Evolutionary conservation across 2,113 vertebrate genomes (phyloP).

Genomic region (Myrmophylax atrothorax): DNA sequence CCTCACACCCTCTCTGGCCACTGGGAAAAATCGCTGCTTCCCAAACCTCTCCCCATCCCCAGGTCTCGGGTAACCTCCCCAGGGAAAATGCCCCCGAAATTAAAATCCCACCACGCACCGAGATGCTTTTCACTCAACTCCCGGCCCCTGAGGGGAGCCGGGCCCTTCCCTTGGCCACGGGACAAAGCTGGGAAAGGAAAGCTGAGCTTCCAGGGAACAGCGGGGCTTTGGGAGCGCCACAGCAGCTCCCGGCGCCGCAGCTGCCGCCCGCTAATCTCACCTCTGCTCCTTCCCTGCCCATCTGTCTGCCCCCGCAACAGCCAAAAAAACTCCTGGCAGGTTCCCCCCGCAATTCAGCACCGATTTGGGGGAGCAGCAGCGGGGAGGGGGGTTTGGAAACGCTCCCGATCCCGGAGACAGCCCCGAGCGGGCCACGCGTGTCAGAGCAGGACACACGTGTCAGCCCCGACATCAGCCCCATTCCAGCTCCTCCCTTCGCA

Average conservation of each 20-base stretch:
- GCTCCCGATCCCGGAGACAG: background rate
- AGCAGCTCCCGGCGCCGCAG: background rate
- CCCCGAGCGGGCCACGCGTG: accelerated
- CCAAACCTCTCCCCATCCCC: background rate
- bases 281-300: background rate
- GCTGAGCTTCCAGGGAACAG: background rate
- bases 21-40: background rate
- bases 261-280: background rate
- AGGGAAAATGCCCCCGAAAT: background rate
- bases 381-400: accelerated
- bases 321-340: accelerated
- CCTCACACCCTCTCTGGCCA: accelerated
- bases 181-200: background rate
- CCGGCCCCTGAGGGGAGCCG: background rate
- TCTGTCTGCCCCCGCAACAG: background rate
- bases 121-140: background rate
- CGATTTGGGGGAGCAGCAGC: background rate
- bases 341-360: accelerated
- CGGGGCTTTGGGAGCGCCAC: background rate
- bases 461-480: accelerated
- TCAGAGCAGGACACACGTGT: background rate
- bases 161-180: background rate
- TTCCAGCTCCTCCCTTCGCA: background rate
- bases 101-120: accelerated
- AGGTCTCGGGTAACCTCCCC: background rate